Conservation (phyloP, 2,888 invertebrate genomes). For the Scotopteryx bipunctaria region DNA sequence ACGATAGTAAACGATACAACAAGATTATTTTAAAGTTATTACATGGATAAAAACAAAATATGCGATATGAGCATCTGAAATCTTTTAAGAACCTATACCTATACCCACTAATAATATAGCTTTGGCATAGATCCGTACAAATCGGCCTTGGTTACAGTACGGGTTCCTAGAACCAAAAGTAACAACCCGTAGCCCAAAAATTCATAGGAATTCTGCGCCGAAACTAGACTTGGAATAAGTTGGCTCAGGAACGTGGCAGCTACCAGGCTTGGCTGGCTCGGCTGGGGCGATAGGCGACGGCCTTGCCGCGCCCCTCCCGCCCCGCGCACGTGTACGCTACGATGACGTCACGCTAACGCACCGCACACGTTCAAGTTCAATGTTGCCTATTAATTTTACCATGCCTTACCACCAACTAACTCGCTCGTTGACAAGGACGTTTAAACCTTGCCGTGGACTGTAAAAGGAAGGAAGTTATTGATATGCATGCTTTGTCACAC, state of each 20-base stretch:
- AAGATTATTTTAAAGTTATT: too few species aligned
- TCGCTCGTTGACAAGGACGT: conserved; percentile 39
- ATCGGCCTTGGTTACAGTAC: background rate
- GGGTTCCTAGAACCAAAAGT: background rate
- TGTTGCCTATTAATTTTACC: conserved; percentile 73
- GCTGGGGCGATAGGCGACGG: conserved; percentile 56
- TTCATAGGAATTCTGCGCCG: background rate
- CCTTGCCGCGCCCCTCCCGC: conserved; percentile 57
- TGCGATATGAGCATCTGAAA: too few species aligned
- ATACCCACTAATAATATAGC: too few species aligned
- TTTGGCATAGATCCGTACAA: background rate
- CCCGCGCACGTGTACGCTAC: conserved; percentile 53
- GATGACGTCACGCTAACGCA: conserved; percentile 73
- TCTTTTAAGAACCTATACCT: too few species aligned
- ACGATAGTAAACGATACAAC: too few species aligned
- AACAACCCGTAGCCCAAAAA: background rate
- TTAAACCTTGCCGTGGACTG: conserved; percentile 11
- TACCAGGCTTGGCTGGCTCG: conserved; percentile 42
- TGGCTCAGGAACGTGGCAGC: conserved; percentile 23
- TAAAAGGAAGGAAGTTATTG: conserved; percentile 26
- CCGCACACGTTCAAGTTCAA: conserved; percentile 77
- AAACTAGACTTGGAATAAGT: conserved; percentile 12
- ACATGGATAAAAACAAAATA: too few species aligned
- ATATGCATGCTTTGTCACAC: conserved; percentile 14
- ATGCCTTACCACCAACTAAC: conserved; percentile 51